Evolutionary conservation across 2,113 vertebrate species (phyloP), one percentile per base, ranked within the genome.

Genomic region (Oryzias celebensis): DNA sequence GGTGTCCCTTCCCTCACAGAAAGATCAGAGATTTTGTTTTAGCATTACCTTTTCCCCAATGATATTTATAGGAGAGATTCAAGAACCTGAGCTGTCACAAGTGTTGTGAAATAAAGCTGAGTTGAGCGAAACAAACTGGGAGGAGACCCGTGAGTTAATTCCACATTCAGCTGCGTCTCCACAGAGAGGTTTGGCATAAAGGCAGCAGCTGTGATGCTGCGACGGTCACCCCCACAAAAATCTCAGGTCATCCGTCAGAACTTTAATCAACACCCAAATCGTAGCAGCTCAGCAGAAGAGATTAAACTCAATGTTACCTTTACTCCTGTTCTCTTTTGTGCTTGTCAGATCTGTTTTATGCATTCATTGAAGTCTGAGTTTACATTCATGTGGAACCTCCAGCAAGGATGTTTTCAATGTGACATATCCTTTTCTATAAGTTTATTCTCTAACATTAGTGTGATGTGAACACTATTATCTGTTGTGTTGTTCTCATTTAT

Each of bases 221-320:
- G 31, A 62, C 14, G 58, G 73, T 89, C 76, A 71, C 77, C 68
- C 22, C 74, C 80, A 68, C 63, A 56, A 70, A 83, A 80, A 83
- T 58, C 75, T 31, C 58, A 60, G 90, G 88, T 90, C 86, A 85
- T 82, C 81, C 89, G 85, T 84, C 82, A 67, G 63, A 31, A 26
- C 75, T 89, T 91, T 86, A 91, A 90, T 91, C 83, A 88, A 84
- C 82, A 84, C 60, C 85, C 77, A 89, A 82, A 90, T 87, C 87
- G 83, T 82, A 89, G 76, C 69, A 73, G 76, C 82, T 88, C 81
- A 62, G 61, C 43, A 71, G 72, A 83, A 73, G 68, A 71, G 73
- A 87, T 88, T 84, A 82, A 85, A 86, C 81, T 70, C 69, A 55
- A 28, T 44, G 16, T 68, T 68, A 57, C 43, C 68, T 77, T 67